A percentile compares a stretch with the other conserved stretches of the same genome.
phyloP scores from a whole-genome alignment of 2,888 invertebrate genomes.

The Mimas tiliae region DNA sequence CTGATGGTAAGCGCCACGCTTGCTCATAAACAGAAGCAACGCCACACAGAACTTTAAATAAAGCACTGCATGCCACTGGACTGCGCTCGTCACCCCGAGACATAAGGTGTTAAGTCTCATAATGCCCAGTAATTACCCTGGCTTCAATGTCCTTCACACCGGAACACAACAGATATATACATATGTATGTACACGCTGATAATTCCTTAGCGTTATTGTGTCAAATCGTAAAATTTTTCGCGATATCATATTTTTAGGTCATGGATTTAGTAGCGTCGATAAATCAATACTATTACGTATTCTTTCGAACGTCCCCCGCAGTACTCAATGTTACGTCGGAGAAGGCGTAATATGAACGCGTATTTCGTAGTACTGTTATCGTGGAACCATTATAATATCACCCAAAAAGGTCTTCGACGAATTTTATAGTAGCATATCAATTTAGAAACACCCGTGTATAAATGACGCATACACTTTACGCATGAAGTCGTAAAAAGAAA shows the following conservation, averaged over 20 bases:
- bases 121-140: too few species aligned
- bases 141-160: too few species aligned
- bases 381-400: conserved; percentile 2
- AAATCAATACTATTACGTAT: conserved; percentile 7
- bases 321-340: background rate
- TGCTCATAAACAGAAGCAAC: too few species aligned
- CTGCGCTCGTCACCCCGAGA: too few species aligned
- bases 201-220: background rate
- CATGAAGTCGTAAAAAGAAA: conserved; percentile 62
- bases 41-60: too few species aligned
- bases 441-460: conserved; percentile 24
- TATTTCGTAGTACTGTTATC: conserved; percentile 12
- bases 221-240: conserved; percentile 2
- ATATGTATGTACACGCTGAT: background rate
- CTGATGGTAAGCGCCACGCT: too few species aligned
- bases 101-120: too few species aligned
- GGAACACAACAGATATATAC: too few species aligned
- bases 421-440: conserved; percentile 23
- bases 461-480: conserved; percentile 35
- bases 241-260: conserved; percentile 26
- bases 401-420: conserved; percentile 14
- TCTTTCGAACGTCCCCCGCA: background rate
- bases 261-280: conserved; percentile 10
- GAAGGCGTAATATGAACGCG: conserved; percentile 4
- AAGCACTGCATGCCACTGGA: too few species aligned